Conservation (phyloP, 2,888 invertebrate species). For the Griposia aprilina region DNA sequence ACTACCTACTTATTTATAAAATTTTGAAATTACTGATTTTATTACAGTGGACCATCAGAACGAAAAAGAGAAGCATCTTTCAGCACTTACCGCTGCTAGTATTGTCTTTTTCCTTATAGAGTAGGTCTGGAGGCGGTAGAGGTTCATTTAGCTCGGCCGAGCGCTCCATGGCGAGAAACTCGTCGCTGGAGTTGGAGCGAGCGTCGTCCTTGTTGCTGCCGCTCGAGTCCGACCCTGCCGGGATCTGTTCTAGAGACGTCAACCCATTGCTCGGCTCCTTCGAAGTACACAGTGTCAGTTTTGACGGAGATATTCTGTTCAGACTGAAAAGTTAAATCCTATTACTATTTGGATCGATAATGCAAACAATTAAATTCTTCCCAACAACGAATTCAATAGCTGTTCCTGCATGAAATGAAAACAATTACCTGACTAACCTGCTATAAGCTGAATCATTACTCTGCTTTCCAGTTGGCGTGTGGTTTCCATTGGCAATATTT, state of each 20-base stretch:
- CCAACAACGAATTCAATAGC: background rate
- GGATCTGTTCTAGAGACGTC: constrained; percentile 79
- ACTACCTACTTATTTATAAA: background rate
- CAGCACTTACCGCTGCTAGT: constrained; percentile 74
- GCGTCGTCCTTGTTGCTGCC: constrained; percentile 84
- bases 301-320: constrained; percentile 88
- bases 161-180: constrained; percentile 88
- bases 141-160: constrained; percentile 83
- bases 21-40: background rate
- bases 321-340: constrained; percentile 74
- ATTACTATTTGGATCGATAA: constrained; percentile 7
- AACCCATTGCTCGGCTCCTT: constrained; percentile 81
- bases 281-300: constrained; percentile 84
- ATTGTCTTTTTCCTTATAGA: constrained; percentile 77
- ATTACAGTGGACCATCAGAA: background rate
- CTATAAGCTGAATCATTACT: constrained; percentile 95
- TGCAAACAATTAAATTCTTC: background rate
- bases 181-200: constrained; percentile 85
- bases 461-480: constrained; percentile 82
- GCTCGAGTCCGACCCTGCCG: constrained; percentile 82
- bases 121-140: constrained; percentile 73
- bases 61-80: background rate
- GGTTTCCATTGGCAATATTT: constrained; percentile 81
- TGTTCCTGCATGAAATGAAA: constrained; percentile 39
- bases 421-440: constrained; percentile 92